Conservation (phyloP, 2,888 invertebrate genomes). For the Caenorhabditis sp. region DNA sequence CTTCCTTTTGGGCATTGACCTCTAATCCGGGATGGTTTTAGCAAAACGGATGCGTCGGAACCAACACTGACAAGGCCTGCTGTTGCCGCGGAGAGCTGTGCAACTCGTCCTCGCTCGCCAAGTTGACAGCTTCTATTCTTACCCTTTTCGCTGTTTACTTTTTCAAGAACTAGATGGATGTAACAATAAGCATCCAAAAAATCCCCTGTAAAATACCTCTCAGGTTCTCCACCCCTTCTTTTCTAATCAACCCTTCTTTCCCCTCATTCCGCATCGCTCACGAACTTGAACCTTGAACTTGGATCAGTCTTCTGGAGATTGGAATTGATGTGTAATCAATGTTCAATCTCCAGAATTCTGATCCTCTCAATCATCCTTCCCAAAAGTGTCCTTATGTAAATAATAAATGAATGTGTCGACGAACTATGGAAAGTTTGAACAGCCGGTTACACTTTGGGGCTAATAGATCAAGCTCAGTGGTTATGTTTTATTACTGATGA, state of each 20-base stretch:
- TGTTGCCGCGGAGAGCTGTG: slow-evolving; percentile 70
- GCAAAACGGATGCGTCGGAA: slow-evolving; percentile 70
- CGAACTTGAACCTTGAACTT: background rate
- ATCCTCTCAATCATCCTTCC: slow-evolving; percentile 7
- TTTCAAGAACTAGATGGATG: slow-evolving; percentile 50
- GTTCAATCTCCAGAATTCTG: background rate
- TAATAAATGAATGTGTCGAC: slow-evolving; percentile 28
- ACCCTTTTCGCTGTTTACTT: slow-evolving; percentile 48
- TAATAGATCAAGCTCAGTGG: too few species aligned
- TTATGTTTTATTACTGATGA: too few species aligned
- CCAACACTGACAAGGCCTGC: slow-evolving; percentile 66
- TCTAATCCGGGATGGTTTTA: slow-evolving; percentile 41
- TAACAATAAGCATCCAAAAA: too few species aligned
- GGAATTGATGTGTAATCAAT: too few species aligned
- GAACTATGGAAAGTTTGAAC: slow-evolving; percentile 3
- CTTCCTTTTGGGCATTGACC: background rate
- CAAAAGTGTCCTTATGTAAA: slow-evolving; percentile 45
- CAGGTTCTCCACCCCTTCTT: slow-evolving; percentile 42
- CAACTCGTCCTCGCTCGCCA: slow-evolving; percentile 58
- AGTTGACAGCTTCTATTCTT: slow-evolving; percentile 46
- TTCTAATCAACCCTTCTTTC: slow-evolving; percentile 11
- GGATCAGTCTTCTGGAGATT: too few species aligned
- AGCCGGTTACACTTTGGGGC: too few species aligned
- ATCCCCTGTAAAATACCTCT: too few species aligned
- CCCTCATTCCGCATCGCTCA: slow-evolving; percentile 40